A percentile compares a stretch with the other conserved stretches of the same genome.
Conservation (phyloP, 2,113 vertebrate species). For the Scatophagus argus region DNA sequence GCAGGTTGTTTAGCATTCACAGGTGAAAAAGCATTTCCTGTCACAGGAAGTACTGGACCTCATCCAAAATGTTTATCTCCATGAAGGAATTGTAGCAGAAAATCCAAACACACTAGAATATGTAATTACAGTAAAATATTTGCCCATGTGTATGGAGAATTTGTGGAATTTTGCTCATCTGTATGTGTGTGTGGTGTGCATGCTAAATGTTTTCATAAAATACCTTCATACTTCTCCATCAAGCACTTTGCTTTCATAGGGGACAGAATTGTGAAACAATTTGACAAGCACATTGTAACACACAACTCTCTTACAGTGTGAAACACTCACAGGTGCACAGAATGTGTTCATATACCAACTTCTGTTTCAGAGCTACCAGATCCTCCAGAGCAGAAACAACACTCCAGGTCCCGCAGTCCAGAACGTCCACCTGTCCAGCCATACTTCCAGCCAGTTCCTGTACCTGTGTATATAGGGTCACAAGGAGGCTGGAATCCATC, state of each 20-base stretch:
- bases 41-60: not conserved
- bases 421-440: not conserved
- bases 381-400: not conserved
- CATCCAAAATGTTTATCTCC: not conserved
- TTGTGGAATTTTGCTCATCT: not conserved
- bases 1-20: not conserved
- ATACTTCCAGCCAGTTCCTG: not conserved
- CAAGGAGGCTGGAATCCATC: not conserved
- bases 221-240: not conserved
- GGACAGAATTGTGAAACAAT: not conserved
- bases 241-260: not conserved
- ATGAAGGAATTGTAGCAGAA: not conserved
- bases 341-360: not conserved
- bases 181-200: not conserved
- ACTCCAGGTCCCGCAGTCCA: conserved; percentile 11
- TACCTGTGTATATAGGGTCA: not conserved
- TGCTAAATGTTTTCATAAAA: not conserved
- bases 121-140: not conserved
- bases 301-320: not conserved
- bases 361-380: not conserved
- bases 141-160: not conserved
- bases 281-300: not conserved
- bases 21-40: not conserved
- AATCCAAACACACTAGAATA: not conserved
- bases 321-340: not conserved